A percentile compares a stretch with the other conserved stretches of the same genome.
Conservation (phyloP, 2,888 invertebrate species). For the Protonemura montana region DNA sequence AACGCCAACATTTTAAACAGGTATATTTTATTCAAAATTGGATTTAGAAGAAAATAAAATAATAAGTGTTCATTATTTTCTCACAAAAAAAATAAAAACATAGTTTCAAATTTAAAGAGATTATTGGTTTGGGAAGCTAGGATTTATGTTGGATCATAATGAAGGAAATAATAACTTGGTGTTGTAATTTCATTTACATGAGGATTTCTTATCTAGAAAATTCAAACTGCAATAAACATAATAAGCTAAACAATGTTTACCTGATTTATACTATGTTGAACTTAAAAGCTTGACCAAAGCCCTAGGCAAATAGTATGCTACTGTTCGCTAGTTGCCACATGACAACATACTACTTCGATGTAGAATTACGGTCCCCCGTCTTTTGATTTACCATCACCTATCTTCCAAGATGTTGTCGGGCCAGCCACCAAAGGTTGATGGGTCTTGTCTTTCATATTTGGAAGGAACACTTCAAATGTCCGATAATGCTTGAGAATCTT, state of each 20-base stretch:
- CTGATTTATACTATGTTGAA: not conserved
- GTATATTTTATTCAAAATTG: no score
- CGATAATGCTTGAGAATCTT: constrained; percentile 55
- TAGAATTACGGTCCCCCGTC: not conserved
- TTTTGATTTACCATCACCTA: constrained; percentile 1
- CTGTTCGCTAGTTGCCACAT: not conserved
- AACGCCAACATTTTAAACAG: no score
- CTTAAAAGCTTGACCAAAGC: not conserved
- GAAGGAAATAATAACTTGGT: no score
- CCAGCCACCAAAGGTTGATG: constrained; percentile 17
- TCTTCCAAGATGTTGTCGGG: not conserved
- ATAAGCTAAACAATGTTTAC: not conserved
- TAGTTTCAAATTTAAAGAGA: no score
- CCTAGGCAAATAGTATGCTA: not conserved
- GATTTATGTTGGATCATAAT: no score
- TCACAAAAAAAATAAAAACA: no score
- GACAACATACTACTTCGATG: not conserved
- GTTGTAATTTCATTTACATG: not conserved
- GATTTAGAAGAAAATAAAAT: no score
- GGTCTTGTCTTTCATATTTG: constrained; percentile 44
- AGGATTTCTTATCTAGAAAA: not conserved
- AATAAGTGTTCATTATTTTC: no score
- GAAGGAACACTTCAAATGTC: constrained; percentile 54
- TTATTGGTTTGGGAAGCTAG: no score
- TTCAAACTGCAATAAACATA: not conserved